Base-by-base conservation (phyloP, 2,888 invertebrate genomes). In the Troilus luridus region DNA sequence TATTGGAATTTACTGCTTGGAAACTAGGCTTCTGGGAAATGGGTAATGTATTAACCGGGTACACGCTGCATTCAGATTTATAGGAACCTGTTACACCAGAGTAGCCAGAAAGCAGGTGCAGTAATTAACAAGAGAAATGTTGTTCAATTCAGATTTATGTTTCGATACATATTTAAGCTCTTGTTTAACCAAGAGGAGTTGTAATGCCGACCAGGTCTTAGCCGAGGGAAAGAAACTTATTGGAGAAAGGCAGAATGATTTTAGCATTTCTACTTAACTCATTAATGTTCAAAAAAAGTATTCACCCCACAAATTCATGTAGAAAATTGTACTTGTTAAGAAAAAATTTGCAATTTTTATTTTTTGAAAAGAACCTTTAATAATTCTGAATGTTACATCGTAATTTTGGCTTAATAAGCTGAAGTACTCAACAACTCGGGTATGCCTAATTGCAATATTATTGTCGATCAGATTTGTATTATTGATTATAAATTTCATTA, bases 101-200 rank as follows among this genome's bases (percentile, higher is more conserved):
- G 17, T 41, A 14, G 67, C 67, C 67, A 27, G 67, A 67, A 67
- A 77, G 72, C 41, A 77, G 41, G 72, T 77, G 72, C 41, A 17
- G 41, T 41, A 41, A 77, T 77, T 77, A 77, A 41, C 72, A 41
- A 41, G 72, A 10, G 17, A 27, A 41, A 77, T 41, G 72, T 27
- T 41, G 27, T 77, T 67, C 24, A 11, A 67, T 67, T 67, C 41
- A 77, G 41, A 77, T 77, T 77, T 77, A 77, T 77, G 72, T 41
- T 41, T 17, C 41, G 27, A 41, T 77, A 0, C 41, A 77, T 77
- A 77, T 77, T 77, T 41, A 41, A 17, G 67, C 2, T 24, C 24
- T 67, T 3, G 67, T 9, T 17, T 17, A 0, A 19, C 6, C 27
- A 9, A 77, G 27, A 41, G 3, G 27, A 77, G 72, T 19, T 1